These are phyloP conservation scores for Syngnathus acus DNA, from an alignment of 2,797 vertebrate species.

Conservation along the genomic window DNA sequence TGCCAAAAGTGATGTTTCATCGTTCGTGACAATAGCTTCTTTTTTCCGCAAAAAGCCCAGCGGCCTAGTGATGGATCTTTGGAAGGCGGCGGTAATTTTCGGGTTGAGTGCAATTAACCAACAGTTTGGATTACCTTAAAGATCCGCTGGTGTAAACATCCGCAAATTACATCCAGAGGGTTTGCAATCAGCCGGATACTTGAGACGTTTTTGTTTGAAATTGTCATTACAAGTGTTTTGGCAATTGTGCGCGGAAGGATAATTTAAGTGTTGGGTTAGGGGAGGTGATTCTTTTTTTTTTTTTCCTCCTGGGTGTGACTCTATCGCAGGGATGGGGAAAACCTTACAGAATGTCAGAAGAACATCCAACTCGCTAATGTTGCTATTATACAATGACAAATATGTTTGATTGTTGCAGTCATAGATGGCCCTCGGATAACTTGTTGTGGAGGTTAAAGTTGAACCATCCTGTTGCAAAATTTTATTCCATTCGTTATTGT, in stretches of 20 bases:
- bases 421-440: not conserved
- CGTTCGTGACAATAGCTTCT: constrained; percentile 45
- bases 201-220: constrained; percentile 18
- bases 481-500: too few relatives aligned
- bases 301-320: not conserved
- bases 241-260: constrained; percentile 41
- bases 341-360: not conserved
- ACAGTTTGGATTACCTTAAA: constrained; percentile 24
- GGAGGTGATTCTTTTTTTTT: not conserved
- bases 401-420: not conserved
- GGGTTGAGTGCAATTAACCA: constrained; percentile 26
- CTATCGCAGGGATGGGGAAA: not conserved
- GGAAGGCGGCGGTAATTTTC: constrained; percentile 27
- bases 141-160: constrained; percentile 27
- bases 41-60: constrained; percentile 20
- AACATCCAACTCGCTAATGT: not conserved
- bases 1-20: constrained; percentile 47
- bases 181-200: constrained; percentile 31
- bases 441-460: not conserved
- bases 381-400: not conserved
- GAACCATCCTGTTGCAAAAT: too few relatives aligned
- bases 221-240: constrained; percentile 37
- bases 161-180: constrained; percentile 39
- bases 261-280: not conserved
- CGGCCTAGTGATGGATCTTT: constrained; percentile 47